Evolutionary conservation across 2,888 invertebrate species (phyloP).

Genomic region (Perizoma flavofasciatum): DNA sequence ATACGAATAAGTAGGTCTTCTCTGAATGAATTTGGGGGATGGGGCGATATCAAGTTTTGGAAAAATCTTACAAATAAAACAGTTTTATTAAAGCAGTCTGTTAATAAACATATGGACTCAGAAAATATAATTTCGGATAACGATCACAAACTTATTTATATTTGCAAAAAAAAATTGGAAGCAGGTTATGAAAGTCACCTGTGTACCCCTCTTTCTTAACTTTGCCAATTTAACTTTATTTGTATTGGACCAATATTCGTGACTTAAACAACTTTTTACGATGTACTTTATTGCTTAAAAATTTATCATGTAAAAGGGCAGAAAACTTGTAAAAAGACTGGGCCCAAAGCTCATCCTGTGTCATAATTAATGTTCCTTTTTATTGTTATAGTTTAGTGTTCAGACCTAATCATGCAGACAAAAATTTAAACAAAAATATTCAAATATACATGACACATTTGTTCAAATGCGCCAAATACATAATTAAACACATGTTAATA

Average conservation of each 20-base stretch:
- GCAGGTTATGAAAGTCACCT: constrained; percentile 69
- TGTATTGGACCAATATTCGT: constrained; percentile 71
- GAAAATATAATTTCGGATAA: constrained; percentile 42
- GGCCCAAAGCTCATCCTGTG: no score
- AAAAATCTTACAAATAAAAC: background rate
- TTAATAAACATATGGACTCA: constrained; percentile 13
- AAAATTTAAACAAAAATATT: no score
- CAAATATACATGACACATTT: no score
- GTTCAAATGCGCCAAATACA: no score
- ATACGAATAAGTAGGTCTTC: no score
- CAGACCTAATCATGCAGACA: no score
- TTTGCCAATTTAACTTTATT: constrained; percentile 83
- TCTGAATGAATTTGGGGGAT: no score
- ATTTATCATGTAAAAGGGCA: constrained; percentile 10
- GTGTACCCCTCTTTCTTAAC: constrained; percentile 61
- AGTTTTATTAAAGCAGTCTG: background rate
- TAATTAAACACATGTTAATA: constrained; percentile 12
- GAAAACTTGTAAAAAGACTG: background rate
- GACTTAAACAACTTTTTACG: constrained; percentile 68
- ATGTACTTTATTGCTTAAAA: constrained; percentile 19
- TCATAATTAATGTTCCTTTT: no score
- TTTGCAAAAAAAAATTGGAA: constrained; percentile 59
- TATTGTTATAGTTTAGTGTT: no score
- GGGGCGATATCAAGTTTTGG: no score
- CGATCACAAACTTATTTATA: constrained; percentile 62